phyloP scores from a whole-genome alignment of 2,888 invertebrate genomes.

The Acronicta aceris region DNA sequence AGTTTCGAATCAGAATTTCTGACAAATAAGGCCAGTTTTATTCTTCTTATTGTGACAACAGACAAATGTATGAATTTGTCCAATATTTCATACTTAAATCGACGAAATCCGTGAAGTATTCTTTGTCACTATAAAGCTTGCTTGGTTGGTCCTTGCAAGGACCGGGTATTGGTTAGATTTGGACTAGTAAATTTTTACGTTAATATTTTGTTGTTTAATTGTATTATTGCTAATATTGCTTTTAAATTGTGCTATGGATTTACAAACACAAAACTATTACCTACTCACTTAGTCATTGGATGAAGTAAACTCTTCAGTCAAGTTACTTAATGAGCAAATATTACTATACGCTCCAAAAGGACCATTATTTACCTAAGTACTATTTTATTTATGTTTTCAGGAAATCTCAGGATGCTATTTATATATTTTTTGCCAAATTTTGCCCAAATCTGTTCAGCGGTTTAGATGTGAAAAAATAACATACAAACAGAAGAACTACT shows the following conservation, averaged over 20 bases:
- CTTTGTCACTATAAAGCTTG: not conserved
- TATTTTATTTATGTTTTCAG: too few species aligned
- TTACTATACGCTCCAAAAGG: too few species aligned
- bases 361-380: too few species aligned
- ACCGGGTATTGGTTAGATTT: conserved; percentile 9
- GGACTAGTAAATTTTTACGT: conserved; percentile 34
- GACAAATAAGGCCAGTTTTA: not conserved
- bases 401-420: too few species aligned
- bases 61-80: conserved; percentile 5
- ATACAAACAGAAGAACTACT: too few species aligned
- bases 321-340: too few species aligned
- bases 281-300: too few species aligned
- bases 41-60: not conserved
- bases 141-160: conserved; percentile 3
- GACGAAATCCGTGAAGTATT: conserved; percentile 5
- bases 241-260: not conserved
- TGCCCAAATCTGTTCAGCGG: too few species aligned
- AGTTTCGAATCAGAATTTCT: not conserved
- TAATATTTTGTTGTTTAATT: conserved; percentile 14
- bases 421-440: too few species aligned
- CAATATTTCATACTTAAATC: not conserved
- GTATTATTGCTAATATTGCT: not conserved
- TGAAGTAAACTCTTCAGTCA: too few species aligned
- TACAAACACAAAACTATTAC: too few species aligned
- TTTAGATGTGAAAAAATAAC: too few species aligned